A percentile compares a stretch with the other conserved stretches of the same genome.
Conservation (phyloP, 2,113 vertebrate species). For the Paedocypris sp. region DNA sequence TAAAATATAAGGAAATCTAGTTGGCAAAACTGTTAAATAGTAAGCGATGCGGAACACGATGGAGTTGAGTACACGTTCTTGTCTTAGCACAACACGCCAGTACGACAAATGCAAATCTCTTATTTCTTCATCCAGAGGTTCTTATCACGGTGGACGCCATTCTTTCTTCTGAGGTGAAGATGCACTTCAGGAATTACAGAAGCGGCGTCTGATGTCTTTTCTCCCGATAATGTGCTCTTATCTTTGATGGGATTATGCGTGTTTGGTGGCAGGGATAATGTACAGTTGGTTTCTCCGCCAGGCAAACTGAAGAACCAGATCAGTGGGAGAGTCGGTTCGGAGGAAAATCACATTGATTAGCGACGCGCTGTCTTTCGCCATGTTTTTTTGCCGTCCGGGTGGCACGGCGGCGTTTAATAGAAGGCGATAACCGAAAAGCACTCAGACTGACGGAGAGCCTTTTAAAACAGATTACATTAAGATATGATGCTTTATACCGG, state of each 20-base stretch:
- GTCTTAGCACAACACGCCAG: too few relatives aligned
- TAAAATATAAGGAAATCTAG: too few relatives aligned
- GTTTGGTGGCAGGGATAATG: conserved; percentile 49
- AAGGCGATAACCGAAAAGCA: conserved; percentile 7
- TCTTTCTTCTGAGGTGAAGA: conserved; percentile 30
- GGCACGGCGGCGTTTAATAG: conserved; percentile 26
- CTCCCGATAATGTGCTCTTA: conserved; percentile 47
- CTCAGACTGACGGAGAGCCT: conserved; percentile 21
- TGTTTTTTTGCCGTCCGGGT: conserved; percentile 21
- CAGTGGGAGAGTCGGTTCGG: conserved; percentile 41
- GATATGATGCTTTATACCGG: background rate
- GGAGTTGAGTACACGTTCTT: too few relatives aligned
- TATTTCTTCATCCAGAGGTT: too few relatives aligned
- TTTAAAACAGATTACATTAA: background rate
- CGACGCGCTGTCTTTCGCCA: conserved; percentile 44
- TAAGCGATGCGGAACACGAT: too few relatives aligned
- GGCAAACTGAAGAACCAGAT: conserved; percentile 38
- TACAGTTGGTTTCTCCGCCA: conserved; percentile 57
- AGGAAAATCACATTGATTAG: conserved; percentile 54
- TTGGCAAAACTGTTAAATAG: too few relatives aligned
- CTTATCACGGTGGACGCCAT: conserved; percentile 33
- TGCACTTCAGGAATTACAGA: conserved; percentile 32
- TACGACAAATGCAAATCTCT: too few relatives aligned
- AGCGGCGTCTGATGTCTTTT: conserved; percentile 41
- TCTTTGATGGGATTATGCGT: conserved; percentile 27